A percentile compares a stretch with the other conserved stretches of the same genome.
These are phyloP conservation scores for Ichneumoninae sp. DNA, from an alignment of 2,888 invertebrate species.

Conservation along the genomic window DNA sequence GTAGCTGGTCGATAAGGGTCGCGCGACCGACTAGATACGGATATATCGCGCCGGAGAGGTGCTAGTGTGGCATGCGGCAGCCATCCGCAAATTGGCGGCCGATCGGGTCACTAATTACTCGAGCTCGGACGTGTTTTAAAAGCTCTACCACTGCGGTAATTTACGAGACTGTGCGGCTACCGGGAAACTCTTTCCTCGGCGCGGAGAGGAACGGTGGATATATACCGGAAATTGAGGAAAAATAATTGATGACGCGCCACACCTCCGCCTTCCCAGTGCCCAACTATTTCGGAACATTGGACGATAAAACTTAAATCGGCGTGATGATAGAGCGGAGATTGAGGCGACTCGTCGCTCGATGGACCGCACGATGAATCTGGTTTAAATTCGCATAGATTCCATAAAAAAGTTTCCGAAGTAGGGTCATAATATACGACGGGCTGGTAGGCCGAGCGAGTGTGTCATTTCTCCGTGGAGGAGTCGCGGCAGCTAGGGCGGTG, in stretches of 20 bases:
- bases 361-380: not conserved
- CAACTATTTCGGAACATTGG: not conserved
- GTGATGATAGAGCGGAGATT: not conserved
- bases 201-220: not conserved
- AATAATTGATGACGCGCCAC: not conserved
- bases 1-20: conserved; percentile 62
- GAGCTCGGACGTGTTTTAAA: conserved; percentile 77
- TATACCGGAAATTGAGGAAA: conserved; percentile 9
- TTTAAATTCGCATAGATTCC: not conserved
- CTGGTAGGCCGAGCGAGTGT: not conserved
- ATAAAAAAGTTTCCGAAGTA: not conserved
- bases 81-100: conserved; percentile 79
- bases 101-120: conserved; percentile 80
- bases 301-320: conserved; percentile 7
- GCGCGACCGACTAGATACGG: conserved; percentile 52
- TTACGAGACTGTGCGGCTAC: conserved; percentile 62
- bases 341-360: not conserved
- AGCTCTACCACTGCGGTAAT: conserved; percentile 71
- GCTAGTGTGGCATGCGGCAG: conserved; percentile 64
- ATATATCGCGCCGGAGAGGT: conserved; percentile 53
- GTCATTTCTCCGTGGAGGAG: not conserved
- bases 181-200: not conserved
- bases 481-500: not conserved
- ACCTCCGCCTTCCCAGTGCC: not conserved
- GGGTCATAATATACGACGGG: not conserved